Percentiles rank a stretch among this genome's conserved stretches.
phyloP scores from a whole-genome alignment of 2,797 vertebrate species.

The Chaenodraco wilsoni region DNA sequence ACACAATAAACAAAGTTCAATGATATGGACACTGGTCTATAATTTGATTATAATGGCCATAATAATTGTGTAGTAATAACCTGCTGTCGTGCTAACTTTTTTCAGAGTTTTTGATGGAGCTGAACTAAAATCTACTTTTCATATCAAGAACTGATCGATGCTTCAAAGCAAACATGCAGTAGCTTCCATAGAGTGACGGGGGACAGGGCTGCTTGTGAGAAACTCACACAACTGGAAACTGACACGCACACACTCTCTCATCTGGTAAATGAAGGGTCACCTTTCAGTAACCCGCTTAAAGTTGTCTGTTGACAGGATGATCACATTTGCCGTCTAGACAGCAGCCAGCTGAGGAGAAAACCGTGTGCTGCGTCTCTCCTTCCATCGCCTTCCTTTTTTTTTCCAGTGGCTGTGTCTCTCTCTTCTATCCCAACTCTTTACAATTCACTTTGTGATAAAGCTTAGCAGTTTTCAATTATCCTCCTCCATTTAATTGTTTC shows the following conservation, averaged over 20 bases:
- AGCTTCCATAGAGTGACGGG: neutral
- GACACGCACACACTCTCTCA: conserved; percentile 20
- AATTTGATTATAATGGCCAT: too few species aligned
- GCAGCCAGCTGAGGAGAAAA: conserved; percentile 54
- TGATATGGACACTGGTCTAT: too few species aligned
- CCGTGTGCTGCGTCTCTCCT: conserved; percentile 14
- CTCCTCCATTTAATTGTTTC: neutral
- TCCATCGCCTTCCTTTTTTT: conserved; percentile 20
- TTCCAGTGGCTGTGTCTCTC: conserved; percentile 10
- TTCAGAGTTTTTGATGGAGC: too few species aligned
- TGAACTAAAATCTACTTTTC: neutral
- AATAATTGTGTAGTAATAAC: too few species aligned
- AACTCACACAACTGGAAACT: conserved; percentile 23
- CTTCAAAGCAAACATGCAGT: neutral
- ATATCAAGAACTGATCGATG: neutral
- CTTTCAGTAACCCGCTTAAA: conserved; percentile 62
- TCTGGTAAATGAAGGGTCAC: conserved; percentile 50
- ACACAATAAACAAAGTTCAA: too few species aligned
- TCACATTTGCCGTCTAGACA: conserved; percentile 65
- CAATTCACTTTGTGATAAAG: conserved; percentile 15
- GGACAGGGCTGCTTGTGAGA: neutral
- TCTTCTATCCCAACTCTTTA: conserved; percentile 4
- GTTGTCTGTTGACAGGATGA: conserved; percentile 61
- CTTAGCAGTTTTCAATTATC: conserved; percentile 18
- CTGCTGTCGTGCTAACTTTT: too few species aligned